These are phyloP conservation scores for Crotalus helleri DNA, from an alignment of 2,113 vertebrate species.

Conservation along the genomic window DNA sequence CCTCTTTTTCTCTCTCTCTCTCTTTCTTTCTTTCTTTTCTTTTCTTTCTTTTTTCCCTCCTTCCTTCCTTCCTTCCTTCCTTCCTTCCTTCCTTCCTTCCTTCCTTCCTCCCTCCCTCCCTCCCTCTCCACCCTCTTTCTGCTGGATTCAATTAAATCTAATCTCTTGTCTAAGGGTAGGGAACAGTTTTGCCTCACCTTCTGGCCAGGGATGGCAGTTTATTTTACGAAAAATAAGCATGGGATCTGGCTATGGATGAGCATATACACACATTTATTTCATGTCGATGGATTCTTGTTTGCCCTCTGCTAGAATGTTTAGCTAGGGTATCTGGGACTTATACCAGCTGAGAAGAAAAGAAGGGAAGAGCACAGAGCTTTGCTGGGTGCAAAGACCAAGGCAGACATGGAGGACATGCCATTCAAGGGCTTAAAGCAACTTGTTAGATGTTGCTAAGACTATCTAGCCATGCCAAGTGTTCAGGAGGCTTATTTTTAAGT, in stretches of 20 bases:
- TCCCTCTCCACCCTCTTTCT: not conserved
- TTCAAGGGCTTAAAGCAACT: not conserved
- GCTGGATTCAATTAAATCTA: not conserved
- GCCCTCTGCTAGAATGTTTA: not conserved
- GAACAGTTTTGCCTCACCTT: not conserved
- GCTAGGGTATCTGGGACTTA: not conserved
- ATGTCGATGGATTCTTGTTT: not conserved
- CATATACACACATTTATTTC: not conserved
- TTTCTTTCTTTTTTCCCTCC: too few species aligned
- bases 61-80: too few species aligned
- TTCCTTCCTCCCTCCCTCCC: too few species aligned
- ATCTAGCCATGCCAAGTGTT: not conserved
- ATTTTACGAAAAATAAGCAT: not conserved
- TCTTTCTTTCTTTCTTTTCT: too few species aligned
- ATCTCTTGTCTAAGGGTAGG: not conserved
- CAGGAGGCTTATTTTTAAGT: not conserved
- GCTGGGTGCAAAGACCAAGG: not conserved
- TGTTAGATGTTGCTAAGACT: not conserved
- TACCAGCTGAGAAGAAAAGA: not conserved
- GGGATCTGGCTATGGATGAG: not conserved
- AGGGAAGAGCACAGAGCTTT: not conserved
- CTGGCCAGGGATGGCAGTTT: not conserved
- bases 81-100: too few species aligned
- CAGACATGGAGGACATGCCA: not conserved
- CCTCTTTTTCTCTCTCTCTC: too few species aligned